phyloP scores from a whole-genome alignment of 2,113 vertebrate species.

The Seriola dumerili region DNA sequence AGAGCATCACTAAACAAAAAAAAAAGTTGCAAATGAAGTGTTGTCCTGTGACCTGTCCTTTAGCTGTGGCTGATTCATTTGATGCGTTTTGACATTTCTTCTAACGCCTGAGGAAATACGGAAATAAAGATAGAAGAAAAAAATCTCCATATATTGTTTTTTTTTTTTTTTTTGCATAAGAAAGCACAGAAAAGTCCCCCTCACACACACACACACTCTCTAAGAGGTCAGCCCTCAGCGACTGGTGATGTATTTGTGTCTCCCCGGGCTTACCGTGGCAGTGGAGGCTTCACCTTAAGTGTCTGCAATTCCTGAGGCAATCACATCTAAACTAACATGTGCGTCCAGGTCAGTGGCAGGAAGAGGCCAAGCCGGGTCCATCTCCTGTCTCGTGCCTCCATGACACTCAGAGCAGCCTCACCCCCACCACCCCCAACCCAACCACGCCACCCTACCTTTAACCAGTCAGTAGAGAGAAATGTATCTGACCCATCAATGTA shows the following conservation, averaged over 20 bases:
- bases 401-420: slow-evolving; percentile 19
- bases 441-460: no score
- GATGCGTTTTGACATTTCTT: no score
- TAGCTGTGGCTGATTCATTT: neutral
- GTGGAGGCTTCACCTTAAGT: slow-evolving; percentile 67
- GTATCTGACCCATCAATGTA: no score
- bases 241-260: slow-evolving; percentile 30
- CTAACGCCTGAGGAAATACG: no score
- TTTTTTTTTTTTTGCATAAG: neutral
- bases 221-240: slow-evolving; percentile 16
- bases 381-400: slow-evolving; percentile 40
- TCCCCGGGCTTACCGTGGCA: slow-evolving; percentile 3
- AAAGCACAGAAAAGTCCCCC: neutral
- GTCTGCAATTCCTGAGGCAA: slow-evolving; percentile 73
- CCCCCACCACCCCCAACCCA: no score
- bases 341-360: slow-evolving; percentile 54
- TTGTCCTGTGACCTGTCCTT: neutral
- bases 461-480: no score
- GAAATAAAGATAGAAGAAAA: no score
- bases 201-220: neutral
- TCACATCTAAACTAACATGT: slow-evolving; percentile 72
- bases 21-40: neutral
- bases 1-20: neutral
- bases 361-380: slow-evolving; percentile 59
- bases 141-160: no score